Conservation (phyloP, 2,888 invertebrate genomes). For the Parnassius apollo region DNA sequence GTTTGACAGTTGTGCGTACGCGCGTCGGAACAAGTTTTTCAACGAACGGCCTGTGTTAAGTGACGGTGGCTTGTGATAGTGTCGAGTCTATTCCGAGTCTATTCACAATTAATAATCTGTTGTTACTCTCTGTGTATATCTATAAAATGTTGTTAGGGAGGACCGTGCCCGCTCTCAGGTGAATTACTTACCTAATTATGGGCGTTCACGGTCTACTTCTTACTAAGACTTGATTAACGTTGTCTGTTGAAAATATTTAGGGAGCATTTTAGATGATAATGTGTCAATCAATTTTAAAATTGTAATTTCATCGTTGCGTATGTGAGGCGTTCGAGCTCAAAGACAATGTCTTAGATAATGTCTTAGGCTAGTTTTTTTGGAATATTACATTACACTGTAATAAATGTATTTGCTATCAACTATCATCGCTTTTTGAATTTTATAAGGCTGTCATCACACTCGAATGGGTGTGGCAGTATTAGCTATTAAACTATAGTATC, state of each 20-base stretch:
- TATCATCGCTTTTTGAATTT: constrained; percentile 29
- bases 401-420: constrained; percentile 23
- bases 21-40: constrained; percentile 58
- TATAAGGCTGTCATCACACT: constrained; percentile 28
- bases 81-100: constrained; percentile 29
- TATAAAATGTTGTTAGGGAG: constrained; percentile 59
- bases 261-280: constrained; percentile 47
- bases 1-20: constrained; percentile 45
- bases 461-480: background rate
- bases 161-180: constrained; percentile 35
- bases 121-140: constrained; percentile 60
- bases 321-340: constrained; percentile 29
- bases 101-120: constrained; percentile 39
- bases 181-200: constrained; percentile 27
- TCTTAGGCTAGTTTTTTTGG: constrained; percentile 30
- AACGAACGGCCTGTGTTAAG: constrained; percentile 47
- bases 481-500: background rate
- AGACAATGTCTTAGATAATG: constrained; percentile 21
- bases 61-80: constrained; percentile 30
- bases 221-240: constrained; percentile 63
- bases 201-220: constrained; percentile 51
- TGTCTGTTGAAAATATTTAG: constrained; percentile 69
- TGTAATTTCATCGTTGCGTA: constrained; percentile 25
- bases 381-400: constrained; percentile 31
- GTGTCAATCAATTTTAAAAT: constrained; percentile 28